phyloP scores from a whole-genome alignment of 2,888 invertebrate species.

The Scelioninae gen. 1 region DNA sequence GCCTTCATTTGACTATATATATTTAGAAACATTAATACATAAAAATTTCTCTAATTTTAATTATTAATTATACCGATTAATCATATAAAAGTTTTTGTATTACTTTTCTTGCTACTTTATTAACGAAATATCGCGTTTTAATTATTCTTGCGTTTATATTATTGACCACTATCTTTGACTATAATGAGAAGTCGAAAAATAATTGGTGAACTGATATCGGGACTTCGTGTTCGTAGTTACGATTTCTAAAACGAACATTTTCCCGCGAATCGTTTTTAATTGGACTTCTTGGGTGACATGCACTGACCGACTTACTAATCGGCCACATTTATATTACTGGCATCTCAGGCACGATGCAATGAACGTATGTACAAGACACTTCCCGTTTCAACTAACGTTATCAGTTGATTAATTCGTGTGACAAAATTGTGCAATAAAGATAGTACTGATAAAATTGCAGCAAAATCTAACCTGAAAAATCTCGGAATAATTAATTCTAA shows the following conservation, averaged over 20 bases:
- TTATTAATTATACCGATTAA: no score
- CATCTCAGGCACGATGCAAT: slow-evolving; percentile 28
- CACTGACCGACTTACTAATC: slow-evolving; percentile 58
- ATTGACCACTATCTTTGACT: slow-evolving; percentile 20
- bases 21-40: no score
- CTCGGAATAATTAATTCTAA: no score
- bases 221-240: slow-evolving; percentile 11
- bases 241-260: slow-evolving; percentile 52
- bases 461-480: no score
- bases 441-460: no score
- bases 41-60: no score
- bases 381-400: slow-evolving; percentile 44
- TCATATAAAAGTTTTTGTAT: no score
- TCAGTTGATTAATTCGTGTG: slow-evolving; percentile 47
- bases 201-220: slow-evolving; percentile 19
- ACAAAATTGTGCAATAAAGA: slow-evolving; percentile 30
- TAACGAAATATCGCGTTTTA: not conserved
- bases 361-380: slow-evolving; percentile 22
- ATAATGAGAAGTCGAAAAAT: slow-evolving; percentile 40
- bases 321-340: slow-evolving; percentile 45
- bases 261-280: slow-evolving; percentile 57
- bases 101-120: no score
- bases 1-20: no score
- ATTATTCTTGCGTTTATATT: slow-evolving; percentile 22
- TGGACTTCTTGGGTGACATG: slow-evolving; percentile 57